A percentile compares a stretch with the other conserved stretches of the same genome.
These are phyloP conservation scores for Drosophila nikananu DNA, from an alignment of 1,140 invertebrate genomes.

Conservation along the genomic window DNA sequence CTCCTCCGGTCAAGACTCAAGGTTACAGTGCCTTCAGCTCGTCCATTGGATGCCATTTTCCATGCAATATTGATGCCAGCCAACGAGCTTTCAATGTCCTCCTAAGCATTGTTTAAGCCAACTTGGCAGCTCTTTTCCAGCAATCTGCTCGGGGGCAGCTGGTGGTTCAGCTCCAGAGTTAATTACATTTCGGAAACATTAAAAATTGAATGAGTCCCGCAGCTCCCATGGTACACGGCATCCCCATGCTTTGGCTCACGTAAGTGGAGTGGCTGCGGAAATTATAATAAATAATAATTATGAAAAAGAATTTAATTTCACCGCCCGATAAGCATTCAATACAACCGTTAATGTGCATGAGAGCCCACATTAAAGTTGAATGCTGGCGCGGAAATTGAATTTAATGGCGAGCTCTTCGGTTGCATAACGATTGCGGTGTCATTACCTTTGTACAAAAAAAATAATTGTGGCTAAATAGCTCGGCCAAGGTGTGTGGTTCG, in stretches of 20 bases:
- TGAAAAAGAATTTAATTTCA: slow-evolving; percentile 35
- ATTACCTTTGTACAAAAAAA: slow-evolving; percentile 15
- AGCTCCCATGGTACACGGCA: slow-evolving; percentile 18
- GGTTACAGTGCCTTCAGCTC: slow-evolving; percentile 7
- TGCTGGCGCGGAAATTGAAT: slow-evolving; percentile 20
- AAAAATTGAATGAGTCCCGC: slow-evolving; percentile 38
- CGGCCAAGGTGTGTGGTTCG: neutral
- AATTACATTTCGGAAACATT: slow-evolving; percentile 48
- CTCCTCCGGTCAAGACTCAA: slow-evolving; percentile 30
- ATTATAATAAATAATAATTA: slow-evolving; percentile 52
- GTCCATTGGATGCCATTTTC: slow-evolving; percentile 25
- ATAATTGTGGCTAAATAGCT: slow-evolving; percentile 14
- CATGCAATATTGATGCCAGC: slow-evolving; percentile 53
- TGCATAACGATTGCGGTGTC: slow-evolving; percentile 11
- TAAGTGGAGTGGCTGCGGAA: slow-evolving; percentile 28
- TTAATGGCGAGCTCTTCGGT: slow-evolving; percentile 20
- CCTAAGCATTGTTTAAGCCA: slow-evolving; percentile 15
- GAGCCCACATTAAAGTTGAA: slow-evolving; percentile 13
- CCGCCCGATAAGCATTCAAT: slow-evolving; percentile 14
- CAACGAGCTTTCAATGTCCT: slow-evolving; percentile 44
- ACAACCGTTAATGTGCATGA: slow-evolving; percentile 2
- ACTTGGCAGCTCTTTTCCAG: slow-evolving; percentile 29
- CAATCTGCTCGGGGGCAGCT: slow-evolving; percentile 14
- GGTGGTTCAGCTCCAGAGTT: slow-evolving; percentile 26
- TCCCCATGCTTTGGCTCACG: slow-evolving; percentile 14